phyloP scores from a whole-genome alignment of 2,113 vertebrate species.

The Motacilla tschutschensis region DNA sequence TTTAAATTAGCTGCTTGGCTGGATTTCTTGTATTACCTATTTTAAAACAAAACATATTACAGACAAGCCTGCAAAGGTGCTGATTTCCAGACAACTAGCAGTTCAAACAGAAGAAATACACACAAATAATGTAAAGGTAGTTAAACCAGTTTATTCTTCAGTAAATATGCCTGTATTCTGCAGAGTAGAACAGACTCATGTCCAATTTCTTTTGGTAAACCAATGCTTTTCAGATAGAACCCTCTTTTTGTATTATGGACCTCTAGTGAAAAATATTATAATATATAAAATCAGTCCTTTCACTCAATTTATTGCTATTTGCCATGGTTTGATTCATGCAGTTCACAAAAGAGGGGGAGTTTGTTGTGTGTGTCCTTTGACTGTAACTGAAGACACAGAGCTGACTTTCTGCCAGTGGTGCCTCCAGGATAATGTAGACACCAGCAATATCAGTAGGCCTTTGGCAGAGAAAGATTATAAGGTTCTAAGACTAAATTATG shows the following conservation, averaged over 20 bases:
- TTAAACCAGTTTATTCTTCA: not conserved
- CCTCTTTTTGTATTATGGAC: not conserved
- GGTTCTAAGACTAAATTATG: not conserved
- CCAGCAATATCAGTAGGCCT: not conserved
- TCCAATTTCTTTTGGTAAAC: not conserved
- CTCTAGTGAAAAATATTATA: not conserved
- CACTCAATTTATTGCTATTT: not conserved
- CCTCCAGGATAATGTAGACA: not conserved
- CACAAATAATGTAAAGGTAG: not conserved
- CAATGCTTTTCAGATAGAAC: not conserved
- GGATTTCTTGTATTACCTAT: not conserved
- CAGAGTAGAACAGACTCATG: not conserved
- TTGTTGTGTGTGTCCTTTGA: not conserved
- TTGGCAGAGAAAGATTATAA: not conserved
- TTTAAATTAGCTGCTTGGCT: not conserved
- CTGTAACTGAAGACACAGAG: not conserved
- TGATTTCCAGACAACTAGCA: not conserved
- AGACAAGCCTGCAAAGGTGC: not conserved
- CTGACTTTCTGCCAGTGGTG: not conserved
- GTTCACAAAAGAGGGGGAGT: not conserved
- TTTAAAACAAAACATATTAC: not conserved
- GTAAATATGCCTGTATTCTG: not conserved
- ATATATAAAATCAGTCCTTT: not conserved
- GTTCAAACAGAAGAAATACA: not conserved
- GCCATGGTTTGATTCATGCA: not conserved